Conservation (phyloP, 2,113 vertebrate genomes). For the Tamias sibiricus region DNA sequence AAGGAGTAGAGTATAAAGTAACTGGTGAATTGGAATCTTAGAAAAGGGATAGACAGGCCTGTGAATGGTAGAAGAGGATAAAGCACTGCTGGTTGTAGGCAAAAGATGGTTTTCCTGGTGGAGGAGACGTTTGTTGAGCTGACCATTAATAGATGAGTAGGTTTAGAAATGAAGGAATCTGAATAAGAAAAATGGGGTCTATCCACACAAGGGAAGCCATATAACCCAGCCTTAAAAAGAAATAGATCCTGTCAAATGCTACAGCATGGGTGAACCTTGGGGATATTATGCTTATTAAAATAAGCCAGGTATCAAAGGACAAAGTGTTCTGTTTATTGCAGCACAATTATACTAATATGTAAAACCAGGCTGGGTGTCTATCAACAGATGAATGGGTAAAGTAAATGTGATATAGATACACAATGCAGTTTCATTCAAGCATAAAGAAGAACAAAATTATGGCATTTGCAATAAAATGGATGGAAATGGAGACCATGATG, state of each 20-base stretch:
- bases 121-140: background rate
- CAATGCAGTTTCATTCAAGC: background rate
- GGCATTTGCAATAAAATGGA: background rate
- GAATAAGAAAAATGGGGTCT: background rate
- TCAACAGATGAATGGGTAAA: too few species aligned
- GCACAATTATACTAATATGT: too few species aligned
- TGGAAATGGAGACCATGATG: background rate
- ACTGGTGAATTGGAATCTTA: background rate
- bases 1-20: background rate
- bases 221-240: background rate
- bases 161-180: constrained; percentile 16
- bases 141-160: background rate
- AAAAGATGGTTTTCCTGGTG: background rate
- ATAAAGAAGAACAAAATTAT: background rate
- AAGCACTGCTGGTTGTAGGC: background rate
- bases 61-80: background rate
- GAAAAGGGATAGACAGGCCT: background rate
- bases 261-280: background rate
- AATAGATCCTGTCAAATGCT: background rate
- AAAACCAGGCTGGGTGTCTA: too few species aligned
- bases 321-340: background rate
- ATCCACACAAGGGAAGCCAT: background rate
- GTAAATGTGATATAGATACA: background rate
- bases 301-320: background rate
- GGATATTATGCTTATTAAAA: background rate